Percentiles rank a stretch among this genome's conserved stretches.
Evolutionary conservation across 2,797 vertebrate species (phyloP).

Genomic region (Epinephelus awoara): DNA sequence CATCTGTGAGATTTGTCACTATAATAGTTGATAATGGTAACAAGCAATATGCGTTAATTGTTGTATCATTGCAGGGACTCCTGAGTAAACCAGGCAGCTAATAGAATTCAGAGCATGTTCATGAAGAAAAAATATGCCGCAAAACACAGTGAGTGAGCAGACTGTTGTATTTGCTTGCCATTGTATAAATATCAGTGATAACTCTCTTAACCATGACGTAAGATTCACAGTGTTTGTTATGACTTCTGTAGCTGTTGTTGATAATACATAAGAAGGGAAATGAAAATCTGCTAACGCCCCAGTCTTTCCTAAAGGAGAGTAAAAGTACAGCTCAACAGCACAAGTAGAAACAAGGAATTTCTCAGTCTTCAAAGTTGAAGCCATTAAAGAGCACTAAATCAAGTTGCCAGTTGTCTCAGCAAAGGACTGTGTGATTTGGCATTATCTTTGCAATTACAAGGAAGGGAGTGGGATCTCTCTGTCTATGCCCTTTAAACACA

Average conservation of each 20-base stretch:
- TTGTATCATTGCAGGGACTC: too few relatives aligned
- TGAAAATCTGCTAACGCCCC: neutral
- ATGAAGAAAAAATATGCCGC: too few relatives aligned
- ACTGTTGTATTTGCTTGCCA: too few relatives aligned
- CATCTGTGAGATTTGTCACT: too few relatives aligned
- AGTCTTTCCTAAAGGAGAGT: slow-evolving; percentile 25
- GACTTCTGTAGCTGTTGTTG: slow-evolving; percentile 6
- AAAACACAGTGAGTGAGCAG: too few relatives aligned
- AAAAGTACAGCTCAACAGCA: slow-evolving; percentile 43
- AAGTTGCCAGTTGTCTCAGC: slow-evolving; percentile 77
- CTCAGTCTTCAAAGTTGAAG: slow-evolving; percentile 76
- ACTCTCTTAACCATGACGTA: too few relatives aligned
- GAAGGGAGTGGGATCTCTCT: slow-evolving; percentile 78
- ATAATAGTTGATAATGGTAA: too few relatives aligned
- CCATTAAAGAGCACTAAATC: slow-evolving; percentile 84
- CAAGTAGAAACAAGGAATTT: slow-evolving; percentile 74
- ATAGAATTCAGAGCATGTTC: too few relatives aligned
- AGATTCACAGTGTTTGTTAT: neutral
- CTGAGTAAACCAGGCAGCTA: too few relatives aligned
- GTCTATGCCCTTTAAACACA: slow-evolving; percentile 73
- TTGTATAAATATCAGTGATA: too few relatives aligned
- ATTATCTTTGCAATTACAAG: slow-evolving; percentile 86
- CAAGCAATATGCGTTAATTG: too few relatives aligned
- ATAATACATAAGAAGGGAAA: neutral
- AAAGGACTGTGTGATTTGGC: slow-evolving; percentile 80